These are phyloP conservation scores for Myotis daubentonii DNA, from an alignment of 2,797 vertebrate species.

Conservation along the genomic window DNA sequence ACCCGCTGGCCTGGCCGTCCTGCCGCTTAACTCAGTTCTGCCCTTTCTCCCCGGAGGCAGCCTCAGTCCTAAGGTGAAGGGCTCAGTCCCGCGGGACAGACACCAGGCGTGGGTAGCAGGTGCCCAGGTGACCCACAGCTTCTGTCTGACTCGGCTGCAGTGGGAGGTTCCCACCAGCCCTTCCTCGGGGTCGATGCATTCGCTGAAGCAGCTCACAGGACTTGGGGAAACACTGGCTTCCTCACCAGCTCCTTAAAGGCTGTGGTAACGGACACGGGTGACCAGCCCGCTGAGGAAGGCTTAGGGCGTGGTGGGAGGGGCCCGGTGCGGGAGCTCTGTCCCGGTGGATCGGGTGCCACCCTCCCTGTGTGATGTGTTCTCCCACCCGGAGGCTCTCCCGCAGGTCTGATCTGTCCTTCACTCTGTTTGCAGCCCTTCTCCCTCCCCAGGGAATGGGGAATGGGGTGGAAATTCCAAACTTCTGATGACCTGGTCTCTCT, in stretches of 20 bases:
- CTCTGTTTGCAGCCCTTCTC: too few species aligned
- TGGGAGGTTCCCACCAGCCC: not conserved
- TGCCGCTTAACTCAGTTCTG: rapidly evolving
- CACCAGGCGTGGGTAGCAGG: rapidly evolving
- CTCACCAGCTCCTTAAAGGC: not conserved
- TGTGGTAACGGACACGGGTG: rapidly evolving
- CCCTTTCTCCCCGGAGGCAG: not conserved
- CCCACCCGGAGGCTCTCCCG: not conserved
- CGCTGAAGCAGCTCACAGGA: not conserved
- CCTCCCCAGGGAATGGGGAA: not conserved
- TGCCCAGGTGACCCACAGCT: too few species aligned
- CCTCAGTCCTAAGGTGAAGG: rapidly evolving
- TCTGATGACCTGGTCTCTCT: not conserved
- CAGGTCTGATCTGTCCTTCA: too few species aligned
- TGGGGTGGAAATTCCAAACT: too few species aligned
- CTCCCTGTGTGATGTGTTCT: rapidly evolving
- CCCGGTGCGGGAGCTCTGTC: not conserved
- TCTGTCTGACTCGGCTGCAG: not conserved
- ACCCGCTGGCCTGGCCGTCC: not conserved
- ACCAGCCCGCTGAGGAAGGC: not conserved
- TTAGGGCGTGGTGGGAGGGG: too few species aligned
- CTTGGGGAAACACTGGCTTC: not conserved
- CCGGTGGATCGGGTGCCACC: rapidly evolving
- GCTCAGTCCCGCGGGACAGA: not conserved
- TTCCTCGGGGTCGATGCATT: not conserved